These are phyloP conservation scores for Cryptocephalus primarius DNA, from an alignment of 2,888 invertebrate species.

Conservation along the genomic window DNA sequence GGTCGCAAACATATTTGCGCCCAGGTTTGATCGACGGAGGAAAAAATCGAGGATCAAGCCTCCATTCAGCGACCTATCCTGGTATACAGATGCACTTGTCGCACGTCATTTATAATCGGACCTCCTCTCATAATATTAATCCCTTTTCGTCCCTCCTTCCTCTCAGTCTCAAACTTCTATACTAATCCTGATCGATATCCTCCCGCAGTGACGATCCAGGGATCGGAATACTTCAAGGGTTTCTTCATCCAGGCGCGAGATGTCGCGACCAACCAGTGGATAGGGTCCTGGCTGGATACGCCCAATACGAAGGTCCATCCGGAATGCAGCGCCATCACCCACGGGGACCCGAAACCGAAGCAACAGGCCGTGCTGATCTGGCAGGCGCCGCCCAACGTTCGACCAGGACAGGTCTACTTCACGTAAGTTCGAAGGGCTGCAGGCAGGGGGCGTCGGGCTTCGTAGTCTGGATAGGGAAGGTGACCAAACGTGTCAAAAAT, in stretches of 20 bases:
- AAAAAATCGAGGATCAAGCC: too few relatives aligned
- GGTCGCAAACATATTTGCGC: too few relatives aligned
- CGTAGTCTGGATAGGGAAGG: neutral
- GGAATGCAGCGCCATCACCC: conserved; percentile 71
- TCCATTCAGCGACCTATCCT: too few relatives aligned
- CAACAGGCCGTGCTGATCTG: conserved; percentile 61
- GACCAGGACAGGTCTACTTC: conserved; percentile 62
- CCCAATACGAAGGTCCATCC: conserved; percentile 66
- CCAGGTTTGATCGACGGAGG: too few relatives aligned
- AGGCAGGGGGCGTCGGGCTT: neutral
- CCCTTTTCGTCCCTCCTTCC: too few relatives aligned
- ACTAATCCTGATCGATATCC: neutral
- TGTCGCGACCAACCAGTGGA: conserved; percentile 58
- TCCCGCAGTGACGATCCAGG: conserved; percentile 27
- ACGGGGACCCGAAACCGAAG: conserved; percentile 66
- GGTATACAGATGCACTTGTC: too few relatives aligned
- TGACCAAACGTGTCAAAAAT: too few relatives aligned
- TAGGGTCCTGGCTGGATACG: conserved; percentile 62
- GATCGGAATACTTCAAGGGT: conserved; percentile 56
- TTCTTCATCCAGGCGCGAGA: conserved; percentile 77
- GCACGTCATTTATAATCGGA: too few relatives aligned
- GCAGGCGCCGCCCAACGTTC: conserved; percentile 56
- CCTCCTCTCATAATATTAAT: too few relatives aligned
- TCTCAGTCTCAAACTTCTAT: too few relatives aligned
- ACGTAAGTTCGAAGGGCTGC: conserved; percentile 50